Percentiles rank a stretch among this genome's conserved stretches.
Conservation (phyloP, 2,797 vertebrate genomes). For the Craterocephalus amniculus region DNA sequence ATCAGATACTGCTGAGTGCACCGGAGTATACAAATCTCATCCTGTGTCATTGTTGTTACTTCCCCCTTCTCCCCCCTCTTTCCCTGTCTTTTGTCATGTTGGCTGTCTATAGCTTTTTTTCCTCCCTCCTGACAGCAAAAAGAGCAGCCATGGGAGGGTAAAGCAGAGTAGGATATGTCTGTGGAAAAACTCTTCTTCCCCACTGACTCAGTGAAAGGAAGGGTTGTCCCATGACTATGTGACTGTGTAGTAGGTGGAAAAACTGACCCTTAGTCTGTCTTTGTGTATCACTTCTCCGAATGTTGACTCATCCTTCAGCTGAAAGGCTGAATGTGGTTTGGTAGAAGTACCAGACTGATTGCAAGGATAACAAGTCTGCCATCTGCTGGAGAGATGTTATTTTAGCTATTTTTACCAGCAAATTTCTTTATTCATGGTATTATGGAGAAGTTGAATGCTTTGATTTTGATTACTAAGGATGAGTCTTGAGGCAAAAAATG, state of each 20-base stretch:
- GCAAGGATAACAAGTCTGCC: conserved; percentile 38
- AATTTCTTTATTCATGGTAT: not conserved
- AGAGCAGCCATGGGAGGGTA: conserved; percentile 23
- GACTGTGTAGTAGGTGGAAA: not conserved
- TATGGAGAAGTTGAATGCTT: not conserved
- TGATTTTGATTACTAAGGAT: too few relatives aligned
- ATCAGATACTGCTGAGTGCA: conserved; percentile 54
- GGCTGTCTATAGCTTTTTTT: conserved; percentile 25
- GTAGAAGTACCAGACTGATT: not conserved
- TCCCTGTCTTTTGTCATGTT: conserved; percentile 43
- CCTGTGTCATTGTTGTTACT: conserved; percentile 54
- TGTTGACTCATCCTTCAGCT: not conserved
- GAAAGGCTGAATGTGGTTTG: not conserved
- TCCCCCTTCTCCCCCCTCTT: conserved; percentile 23
- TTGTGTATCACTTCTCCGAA: not conserved
- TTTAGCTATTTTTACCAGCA: not conserved
- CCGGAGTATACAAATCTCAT: conserved; percentile 48
- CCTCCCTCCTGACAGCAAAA: conserved; percentile 45
- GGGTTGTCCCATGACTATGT: conserved; percentile 14
- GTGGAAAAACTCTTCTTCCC: conserved; percentile 27
- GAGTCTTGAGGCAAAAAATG: not conserved
- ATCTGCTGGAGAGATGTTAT: conserved; percentile 53
- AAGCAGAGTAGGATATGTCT: conserved; percentile 31
- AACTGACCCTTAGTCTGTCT: not conserved
- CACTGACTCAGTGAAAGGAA: conserved; percentile 42